Conservation (phyloP, 37 sponge, comb jelly and placozoan species). For the Bolinopsis microptera region DNA sequence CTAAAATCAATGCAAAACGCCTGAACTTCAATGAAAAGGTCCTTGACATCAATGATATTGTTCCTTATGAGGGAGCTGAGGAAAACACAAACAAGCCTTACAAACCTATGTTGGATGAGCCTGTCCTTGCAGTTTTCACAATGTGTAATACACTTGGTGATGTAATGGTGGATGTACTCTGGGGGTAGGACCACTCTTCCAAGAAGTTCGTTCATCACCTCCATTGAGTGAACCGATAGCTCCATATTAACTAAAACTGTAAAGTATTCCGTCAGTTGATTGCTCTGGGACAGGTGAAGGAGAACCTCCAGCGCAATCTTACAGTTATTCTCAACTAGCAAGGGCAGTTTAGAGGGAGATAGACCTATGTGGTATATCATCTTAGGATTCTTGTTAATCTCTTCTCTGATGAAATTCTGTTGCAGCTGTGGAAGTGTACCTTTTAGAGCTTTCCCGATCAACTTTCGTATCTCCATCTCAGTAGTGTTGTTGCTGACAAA, state of each 20-base stretch:
- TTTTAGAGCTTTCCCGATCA: constrained; percentile 78
- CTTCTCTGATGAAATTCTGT: constrained; percentile 67
- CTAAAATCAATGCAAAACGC: constrained; percentile 86
- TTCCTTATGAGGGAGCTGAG: constrained; percentile 95
- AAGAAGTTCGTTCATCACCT: constrained; percentile 84
- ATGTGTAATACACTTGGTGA: constrained; percentile 86
- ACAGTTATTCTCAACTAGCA: constrained; percentile 92
- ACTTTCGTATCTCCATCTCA: constrained; percentile 68
- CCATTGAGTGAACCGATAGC: constrained; percentile 96
- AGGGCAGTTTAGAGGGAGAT: constrained; percentile 88
- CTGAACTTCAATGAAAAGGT: constrained; percentile 85
- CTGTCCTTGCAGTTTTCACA: constrained; percentile 86
- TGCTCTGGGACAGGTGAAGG: constrained; percentile 75
- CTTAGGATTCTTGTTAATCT: constrained; percentile 73
- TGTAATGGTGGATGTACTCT: constrained; percentile 96
- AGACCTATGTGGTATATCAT: constrained; percentile 86
- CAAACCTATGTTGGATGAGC: constrained; percentile 79
- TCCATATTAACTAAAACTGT: constrained; percentile 91
- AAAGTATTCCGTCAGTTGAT: constrained; percentile 86
- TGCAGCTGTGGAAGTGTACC: constrained; percentile 73
- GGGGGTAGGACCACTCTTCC: constrained; percentile 83
- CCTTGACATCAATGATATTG: constrained; percentile 69
- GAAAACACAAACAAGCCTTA: constrained; percentile 96
- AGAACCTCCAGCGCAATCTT: constrained; percentile 87
- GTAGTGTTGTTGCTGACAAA: constrained; percentile 73